Base-by-base conservation (phyloP, 2,888 invertebrate species). In the Erpobdella octoculata region DNA sequence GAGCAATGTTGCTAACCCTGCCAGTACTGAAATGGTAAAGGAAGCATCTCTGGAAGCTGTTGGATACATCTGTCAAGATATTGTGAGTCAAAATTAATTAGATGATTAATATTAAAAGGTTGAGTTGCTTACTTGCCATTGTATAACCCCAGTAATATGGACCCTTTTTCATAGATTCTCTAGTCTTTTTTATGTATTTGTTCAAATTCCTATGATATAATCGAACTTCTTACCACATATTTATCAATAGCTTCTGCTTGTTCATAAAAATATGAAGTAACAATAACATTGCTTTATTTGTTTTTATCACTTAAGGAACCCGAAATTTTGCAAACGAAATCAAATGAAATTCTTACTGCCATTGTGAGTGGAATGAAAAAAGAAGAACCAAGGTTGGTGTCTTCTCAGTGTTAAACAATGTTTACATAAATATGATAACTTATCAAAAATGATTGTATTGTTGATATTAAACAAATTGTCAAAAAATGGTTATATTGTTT, bases 331-430 rank as follows among this genome's bases (percentile, higher is more conserved):
- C 90, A 92, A 74, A 86, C 89, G 73, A 93, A 95, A 82, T 92
- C 95, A 36, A 97, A 98, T 85, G 90, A 91, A 79, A 97, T 99
- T 79, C 86, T 98, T 71, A 98, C 98, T 31, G 98, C 98, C 28
- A 99, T 99, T 78, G 93, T 98, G 70, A 93, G 96, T 84, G 97
- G 97, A 18, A 98, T 99, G 97, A 88, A 95, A 76, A 90, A 91
- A 77, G 90, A 90, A 73, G 95, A 95, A 82, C 89, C 92, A 0
- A 93, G 82, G 83, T 82, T 71, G 71, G 37, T 78, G 15, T 69
- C 6, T 8, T n/a, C n/a, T n/a, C n/a, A n/a, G n/a, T n/a, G n/a
- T n/a, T n/a, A n/a, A n/a, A n/a, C n/a, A n/a, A n/a, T n/a, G n/a
- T n/a, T n/a, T n/a, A n/a, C n/a, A n/a, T n/a, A n/a, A n/a, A n/a